A percentile compares a stretch with the other conserved stretches of the same genome.
These are phyloP conservation scores for Mercenaria mercenaria DNA, from an alignment of 1,140 invertebrate species.

Conservation along the genomic window DNA sequence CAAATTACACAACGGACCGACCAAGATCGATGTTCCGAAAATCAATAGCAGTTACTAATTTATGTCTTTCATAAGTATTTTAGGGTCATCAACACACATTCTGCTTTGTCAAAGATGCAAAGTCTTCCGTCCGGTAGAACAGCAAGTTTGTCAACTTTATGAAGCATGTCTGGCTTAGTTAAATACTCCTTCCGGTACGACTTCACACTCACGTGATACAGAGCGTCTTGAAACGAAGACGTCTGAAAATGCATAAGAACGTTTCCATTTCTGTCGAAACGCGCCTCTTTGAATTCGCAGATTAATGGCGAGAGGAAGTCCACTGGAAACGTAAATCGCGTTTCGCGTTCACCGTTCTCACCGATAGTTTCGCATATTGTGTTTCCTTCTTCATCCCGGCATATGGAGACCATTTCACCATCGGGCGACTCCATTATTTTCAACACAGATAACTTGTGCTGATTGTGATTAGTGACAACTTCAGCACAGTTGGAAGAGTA, in stretches of 20 bases:
- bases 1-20: too few species aligned
- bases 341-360: slow-evolving; percentile 27
- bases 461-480: slow-evolving; percentile 7
- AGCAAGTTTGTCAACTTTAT: slow-evolving; percentile 60
- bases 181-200: slow-evolving; percentile 33
- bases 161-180: slow-evolving; percentile 55
- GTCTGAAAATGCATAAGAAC: slow-evolving; percentile 51
- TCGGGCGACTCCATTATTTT: slow-evolving; percentile 56
- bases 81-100: slow-evolving; percentile 50
- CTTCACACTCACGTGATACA: slow-evolving; percentile 31
- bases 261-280: slow-evolving; percentile 52
- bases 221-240: slow-evolving; percentile 1
- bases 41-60: too few species aligned
- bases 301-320: neutral
- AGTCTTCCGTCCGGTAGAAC: slow-evolving; percentile 54
- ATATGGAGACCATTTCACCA: slow-evolving; percentile 43
- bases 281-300: slow-evolving; percentile 41
- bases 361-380: slow-evolving; percentile 35
- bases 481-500: slow-evolving; percentile 26
- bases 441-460: slow-evolving; percentile 12
- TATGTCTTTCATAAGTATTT: slow-evolving; percentile 40
- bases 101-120: slow-evolving; percentile 53
- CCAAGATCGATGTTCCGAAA: too few species aligned
- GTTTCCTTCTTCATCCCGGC: slow-evolving; percentile 31
- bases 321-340: slow-evolving; percentile 29